Base-by-base conservation (phyloP, 2,113 vertebrate species). In the Corythaixoides concolor region DNA sequence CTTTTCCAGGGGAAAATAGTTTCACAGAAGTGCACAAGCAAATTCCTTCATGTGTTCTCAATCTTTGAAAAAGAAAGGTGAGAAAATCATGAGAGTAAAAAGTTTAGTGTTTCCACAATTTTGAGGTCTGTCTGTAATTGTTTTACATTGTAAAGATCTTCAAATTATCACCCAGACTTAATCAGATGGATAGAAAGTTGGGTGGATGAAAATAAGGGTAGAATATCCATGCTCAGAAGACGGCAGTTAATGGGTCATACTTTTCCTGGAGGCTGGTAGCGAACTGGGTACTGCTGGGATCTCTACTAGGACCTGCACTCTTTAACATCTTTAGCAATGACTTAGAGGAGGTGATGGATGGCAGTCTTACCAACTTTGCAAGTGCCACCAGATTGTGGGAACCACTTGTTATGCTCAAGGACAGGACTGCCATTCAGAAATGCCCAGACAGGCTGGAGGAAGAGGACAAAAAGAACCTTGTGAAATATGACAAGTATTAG, bases 211-310 rank as follows among this genome's bases (percentile, higher is more conserved):
- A 85, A 62, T 12, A 70, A 67, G 8, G 8, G 12, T 66, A 58
- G 37, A 56, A 43, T 66, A 10, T 26, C 11, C 26, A 66, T 49
- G 26, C 12, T 85, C 27, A 24, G 30, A 66, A 28, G 18, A 30
- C 0, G 77, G 30, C 0, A 0, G 11, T 50, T 77, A 78, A 21
- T 37, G 15, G 8, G 4, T 37, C 24, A 21, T 32, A 13, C 13
- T 89, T 82, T 91, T 8, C 26, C 28, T 78, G 5, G 6, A 39
- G 15, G 9, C 15, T 70, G 24, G 47, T 77, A 59, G 23, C 13
- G 9, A 28, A 43, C 12, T 16, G 32, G 9, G 3, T 41, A 8
- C 12, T 68, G 11, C 12, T 3, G 8, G 37, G 15, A 8, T 87
- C 9, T 70, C 37, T 78, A 0, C 3, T 27, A 35, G 13, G 21